Percentiles rank a stretch among this genome's conserved stretches.
Evolutionary conservation across 2,797 vertebrate genomes (phyloP).

Genomic region (Phalanger gymnotis): DNA sequence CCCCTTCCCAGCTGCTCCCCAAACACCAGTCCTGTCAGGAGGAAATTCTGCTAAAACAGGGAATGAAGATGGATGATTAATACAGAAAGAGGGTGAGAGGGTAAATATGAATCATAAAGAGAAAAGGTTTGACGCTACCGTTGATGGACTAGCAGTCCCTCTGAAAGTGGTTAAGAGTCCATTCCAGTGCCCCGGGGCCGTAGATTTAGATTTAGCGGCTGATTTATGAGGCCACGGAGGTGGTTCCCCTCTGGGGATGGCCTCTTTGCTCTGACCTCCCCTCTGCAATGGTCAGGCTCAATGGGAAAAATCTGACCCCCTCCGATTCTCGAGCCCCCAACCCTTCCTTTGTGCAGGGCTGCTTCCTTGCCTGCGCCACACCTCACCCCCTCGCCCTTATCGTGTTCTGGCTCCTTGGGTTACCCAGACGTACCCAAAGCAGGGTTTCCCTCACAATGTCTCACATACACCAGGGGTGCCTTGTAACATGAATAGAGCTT

Average conservation of each 20-base stretch:
- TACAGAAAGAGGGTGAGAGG: slow-evolving; percentile 78
- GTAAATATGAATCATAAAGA: slow-evolving; percentile 84
- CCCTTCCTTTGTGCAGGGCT: neutral
- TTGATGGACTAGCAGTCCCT: slow-evolving; percentile 81
- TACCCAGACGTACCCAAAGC: neutral
- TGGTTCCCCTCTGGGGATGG: slow-evolving; percentile 27
- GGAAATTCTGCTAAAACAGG: slow-evolving; percentile 60
- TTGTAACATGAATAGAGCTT: neutral
- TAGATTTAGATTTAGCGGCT: slow-evolving; percentile 75
- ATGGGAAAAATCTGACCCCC: neutral
- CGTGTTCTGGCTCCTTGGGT: neutral
- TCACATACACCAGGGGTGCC: neutral
- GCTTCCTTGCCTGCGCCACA: neutral
- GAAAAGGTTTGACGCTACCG: slow-evolving; percentile 78
- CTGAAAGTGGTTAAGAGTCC: slow-evolving; percentile 83
- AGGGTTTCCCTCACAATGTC: neutral
- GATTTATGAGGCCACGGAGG: slow-evolving; percentile 72
- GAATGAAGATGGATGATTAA: slow-evolving; percentile 83
- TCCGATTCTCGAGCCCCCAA: neutral
- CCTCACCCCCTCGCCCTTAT: neutral
- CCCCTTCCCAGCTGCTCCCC: slow-evolving; percentile 73
- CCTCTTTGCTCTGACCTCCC: neutral
- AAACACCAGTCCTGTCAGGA: slow-evolving; percentile 68
- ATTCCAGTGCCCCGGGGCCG: slow-evolving; percentile 78
- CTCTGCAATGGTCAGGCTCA: neutral